Evolutionary conservation across 2,888 invertebrate genomes (phyloP).

Genomic region (Tetrapedia diversipes): DNA sequence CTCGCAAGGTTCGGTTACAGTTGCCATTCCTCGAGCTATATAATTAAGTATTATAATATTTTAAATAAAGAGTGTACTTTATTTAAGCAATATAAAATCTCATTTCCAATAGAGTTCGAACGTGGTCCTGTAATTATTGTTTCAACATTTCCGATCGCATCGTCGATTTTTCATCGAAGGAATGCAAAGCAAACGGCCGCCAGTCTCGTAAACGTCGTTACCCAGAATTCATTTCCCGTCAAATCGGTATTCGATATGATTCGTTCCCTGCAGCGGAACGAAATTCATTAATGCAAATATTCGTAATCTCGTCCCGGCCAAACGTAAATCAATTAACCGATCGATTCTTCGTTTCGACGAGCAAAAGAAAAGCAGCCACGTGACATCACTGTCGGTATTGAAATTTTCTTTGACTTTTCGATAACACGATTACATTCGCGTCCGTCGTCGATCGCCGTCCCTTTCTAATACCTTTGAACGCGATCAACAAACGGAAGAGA

Average conservation of each 20-base stretch:
- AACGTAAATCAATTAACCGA: slow-evolving; percentile 33
- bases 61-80: too few species aligned
- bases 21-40: too few species aligned
- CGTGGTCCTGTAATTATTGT: slow-evolving; percentile 20
- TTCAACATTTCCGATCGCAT: slow-evolving; percentile 25
- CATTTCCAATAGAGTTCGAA: too few species aligned
- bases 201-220: slow-evolving; percentile 50
- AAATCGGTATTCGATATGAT: slow-evolving; percentile 46
- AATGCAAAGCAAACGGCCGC: slow-evolving; percentile 46
- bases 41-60: too few species aligned
- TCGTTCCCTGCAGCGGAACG: slow-evolving; percentile 16
- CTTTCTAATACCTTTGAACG: neutral
- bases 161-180: slow-evolving; percentile 47
- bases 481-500: too few species aligned
- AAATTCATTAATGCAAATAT: slow-evolving; percentile 37
- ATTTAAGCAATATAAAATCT: too few species aligned
- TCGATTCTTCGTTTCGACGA: neutral
- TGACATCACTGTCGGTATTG: neutral
- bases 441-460: neutral
- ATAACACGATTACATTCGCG: slow-evolving; percentile 4
- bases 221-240: slow-evolving; percentile 38
- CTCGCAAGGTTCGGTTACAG: too few species aligned
- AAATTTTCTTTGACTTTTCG: neutral
- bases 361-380: neutral
- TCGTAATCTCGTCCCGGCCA: slow-evolving; percentile 27